A percentile compares a stretch with the other conserved stretches of the same genome.
Conservation (phyloP, 2,113 vertebrate genomes). For the Ibidorhyncha struthersii region DNA sequence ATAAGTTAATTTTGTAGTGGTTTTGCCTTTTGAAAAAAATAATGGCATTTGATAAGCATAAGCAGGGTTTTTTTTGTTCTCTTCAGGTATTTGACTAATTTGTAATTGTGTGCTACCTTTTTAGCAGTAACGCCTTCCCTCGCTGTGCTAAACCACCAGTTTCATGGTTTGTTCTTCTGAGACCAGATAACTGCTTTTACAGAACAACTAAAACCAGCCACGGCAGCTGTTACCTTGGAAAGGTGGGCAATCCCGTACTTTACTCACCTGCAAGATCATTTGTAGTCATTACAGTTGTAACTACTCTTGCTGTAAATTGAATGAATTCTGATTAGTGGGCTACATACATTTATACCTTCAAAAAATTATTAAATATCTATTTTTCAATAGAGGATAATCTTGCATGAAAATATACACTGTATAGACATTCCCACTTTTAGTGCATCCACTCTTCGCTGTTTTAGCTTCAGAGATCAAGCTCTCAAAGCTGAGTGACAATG, state of each 20-base stretch:
- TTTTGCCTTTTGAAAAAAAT: not conserved
- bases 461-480: not conserved
- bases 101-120: not conserved
- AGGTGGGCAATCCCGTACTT: not conserved
- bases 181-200: not conserved
- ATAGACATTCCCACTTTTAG: not conserved
- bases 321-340: not conserved
- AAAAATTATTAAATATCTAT: not conserved
- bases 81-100: not conserved
- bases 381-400: not conserved
- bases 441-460: not conserved
- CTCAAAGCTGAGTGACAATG: not conserved
- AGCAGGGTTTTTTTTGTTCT: not conserved
- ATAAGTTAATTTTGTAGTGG: not conserved
- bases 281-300: slow-evolving; percentile 89
- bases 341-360: not conserved
- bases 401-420: not conserved
- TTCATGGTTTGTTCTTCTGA: not conserved
- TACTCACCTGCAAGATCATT: slow-evolving; percentile 86
- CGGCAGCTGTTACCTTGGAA: not conserved
- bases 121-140: not conserved
- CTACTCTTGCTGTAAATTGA: slow-evolving; percentile 86
- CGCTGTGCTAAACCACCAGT: not conserved
- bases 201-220: not conserved
- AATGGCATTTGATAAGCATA: not conserved